Evolutionary conservation across 1,140 invertebrate genomes (phyloP).

Genomic region (Drusus annulatus): DNA sequence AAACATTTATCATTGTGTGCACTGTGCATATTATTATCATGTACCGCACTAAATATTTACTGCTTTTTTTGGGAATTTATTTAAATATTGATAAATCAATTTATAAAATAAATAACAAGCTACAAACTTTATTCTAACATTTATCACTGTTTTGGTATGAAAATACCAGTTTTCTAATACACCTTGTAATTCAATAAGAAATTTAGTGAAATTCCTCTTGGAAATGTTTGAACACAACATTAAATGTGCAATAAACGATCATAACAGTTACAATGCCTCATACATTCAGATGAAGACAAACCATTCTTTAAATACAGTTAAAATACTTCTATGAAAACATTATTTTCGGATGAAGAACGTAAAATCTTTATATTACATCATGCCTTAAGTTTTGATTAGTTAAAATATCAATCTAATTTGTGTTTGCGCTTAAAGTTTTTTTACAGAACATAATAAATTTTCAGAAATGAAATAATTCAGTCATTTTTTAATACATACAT

Average conservation of each 20-base stretch:
- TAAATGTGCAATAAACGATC: slow-evolving; percentile 1
- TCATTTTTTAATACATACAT: slow-evolving; percentile 40
- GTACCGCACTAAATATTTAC: slow-evolving; percentile 1
- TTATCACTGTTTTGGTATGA: slow-evolving; percentile 37
- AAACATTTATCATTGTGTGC: slow-evolving; percentile 11
- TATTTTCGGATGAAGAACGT: not conserved
- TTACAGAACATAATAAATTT: slow-evolving; percentile 16
- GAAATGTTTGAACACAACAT: slow-evolving; percentile 19
- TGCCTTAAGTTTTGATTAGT: not conserved
- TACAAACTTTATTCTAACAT: slow-evolving; percentile 28
- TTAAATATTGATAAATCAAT: slow-evolving; percentile 11
- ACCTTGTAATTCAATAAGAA: slow-evolving; percentile 7
- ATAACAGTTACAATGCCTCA: too few relatives aligned
- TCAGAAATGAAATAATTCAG: slow-evolving; percentile 37
- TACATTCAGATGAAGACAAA: too few relatives aligned
- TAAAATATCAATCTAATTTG: slow-evolving; percentile 23
- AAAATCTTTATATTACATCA: not conserved
- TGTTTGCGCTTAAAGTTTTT: not conserved
- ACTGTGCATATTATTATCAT: slow-evolving; percentile 5
- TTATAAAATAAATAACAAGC: slow-evolving; percentile 33
- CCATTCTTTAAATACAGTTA: too few relatives aligned
- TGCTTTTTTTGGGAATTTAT: slow-evolving; percentile 8
- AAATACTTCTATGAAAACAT: too few relatives aligned
- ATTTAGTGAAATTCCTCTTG: slow-evolving; percentile 4
- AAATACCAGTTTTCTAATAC: slow-evolving; percentile 16